These are phyloP conservation scores for Bombus waltoni DNA, from an alignment of 1,140 invertebrate species.

Conservation along the genomic window DNA sequence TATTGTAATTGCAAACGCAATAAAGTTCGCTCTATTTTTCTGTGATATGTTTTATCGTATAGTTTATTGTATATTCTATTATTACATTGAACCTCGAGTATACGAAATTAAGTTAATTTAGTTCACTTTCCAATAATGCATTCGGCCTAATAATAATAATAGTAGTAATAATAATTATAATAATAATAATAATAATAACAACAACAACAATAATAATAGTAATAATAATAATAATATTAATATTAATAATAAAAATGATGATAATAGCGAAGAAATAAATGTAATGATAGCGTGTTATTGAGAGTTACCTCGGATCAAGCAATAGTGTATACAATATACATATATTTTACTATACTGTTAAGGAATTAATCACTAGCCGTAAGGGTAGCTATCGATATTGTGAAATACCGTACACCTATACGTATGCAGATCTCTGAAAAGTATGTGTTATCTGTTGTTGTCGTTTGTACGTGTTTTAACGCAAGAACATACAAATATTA, in stretches of 20 bases:
- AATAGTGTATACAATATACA: constrained; percentile 67
- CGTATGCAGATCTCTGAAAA: constrained; percentile 39
- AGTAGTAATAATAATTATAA: background rate
- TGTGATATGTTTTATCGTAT: constrained; percentile 9
- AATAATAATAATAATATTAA: background rate
- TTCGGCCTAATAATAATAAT: constrained; percentile 65
- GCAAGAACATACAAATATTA: constrained; percentile 9
- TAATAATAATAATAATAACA: constrained; percentile 2
- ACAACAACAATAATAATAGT: background rate
- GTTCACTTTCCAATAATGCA: constrained; percentile 36
- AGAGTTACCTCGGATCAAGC: constrained; percentile 67
- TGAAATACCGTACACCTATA: constrained; percentile 32
- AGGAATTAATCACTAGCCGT: constrained; percentile 52
- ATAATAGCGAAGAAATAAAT: constrained; percentile 46
- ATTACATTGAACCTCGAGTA: background rate
- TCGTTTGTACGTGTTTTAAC: constrained; percentile 58
- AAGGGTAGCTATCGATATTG: constrained; percentile 53
- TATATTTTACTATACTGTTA: constrained; percentile 69
- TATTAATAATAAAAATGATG: constrained; percentile 29
- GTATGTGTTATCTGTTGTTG: constrained; percentile 59
- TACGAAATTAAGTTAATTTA: background rate
- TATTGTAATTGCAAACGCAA: background rate
- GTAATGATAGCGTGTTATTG: constrained; percentile 50
- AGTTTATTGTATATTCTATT: background rate
- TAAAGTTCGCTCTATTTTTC: background rate